phyloP scores from a whole-genome alignment of 2,888 invertebrate species.

The Mechanitis mazaeus region DNA sequence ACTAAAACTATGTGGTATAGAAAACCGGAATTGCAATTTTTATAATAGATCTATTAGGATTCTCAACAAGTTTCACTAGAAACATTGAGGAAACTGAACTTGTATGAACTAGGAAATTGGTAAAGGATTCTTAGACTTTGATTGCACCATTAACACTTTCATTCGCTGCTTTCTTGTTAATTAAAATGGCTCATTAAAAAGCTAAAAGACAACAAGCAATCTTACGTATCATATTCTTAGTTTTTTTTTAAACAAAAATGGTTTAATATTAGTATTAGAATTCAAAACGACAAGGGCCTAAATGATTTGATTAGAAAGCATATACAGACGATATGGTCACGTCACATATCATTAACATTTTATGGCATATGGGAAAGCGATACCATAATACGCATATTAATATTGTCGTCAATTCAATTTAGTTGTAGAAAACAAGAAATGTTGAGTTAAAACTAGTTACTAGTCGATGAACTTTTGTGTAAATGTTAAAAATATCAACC shows the following conservation, averaged over 20 bases:
- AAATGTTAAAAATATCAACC: too few relatives aligned
- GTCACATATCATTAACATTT: slow-evolving; percentile 26
- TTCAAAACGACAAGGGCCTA: slow-evolving; percentile 27
- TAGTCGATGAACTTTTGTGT: too few relatives aligned
- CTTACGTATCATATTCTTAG: too few relatives aligned
- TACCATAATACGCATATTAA: slow-evolving; percentile 1
- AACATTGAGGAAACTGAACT: slow-evolving; percentile 9
- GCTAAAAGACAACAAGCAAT: too few relatives aligned
- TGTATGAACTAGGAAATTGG: slow-evolving; percentile 21
- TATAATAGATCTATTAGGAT: slow-evolving; percentile 9
- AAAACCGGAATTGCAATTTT: slow-evolving; percentile 6
- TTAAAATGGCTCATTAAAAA: background rate
- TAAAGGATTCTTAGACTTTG: background rate
- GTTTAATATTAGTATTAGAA: slow-evolving; percentile 14
- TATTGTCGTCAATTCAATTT: background rate
- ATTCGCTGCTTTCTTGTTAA: slow-evolving; percentile 13
- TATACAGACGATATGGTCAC: slow-evolving; percentile 21
- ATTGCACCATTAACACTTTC: slow-evolving; percentile 8
- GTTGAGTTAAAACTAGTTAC: too few relatives aligned
- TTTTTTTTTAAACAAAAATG: background rate
- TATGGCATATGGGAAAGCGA: slow-evolving; percentile 43
- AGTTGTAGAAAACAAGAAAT: too few relatives aligned
- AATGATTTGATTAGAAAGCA: slow-evolving; percentile 30
- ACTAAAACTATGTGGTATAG: background rate
- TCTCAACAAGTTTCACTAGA: slow-evolving; percentile 23